Percentiles rank a stretch among this genome's conserved stretches.
Conservation (phyloP, 2,888 invertebrate species). For the Athalia circularis region DNA sequence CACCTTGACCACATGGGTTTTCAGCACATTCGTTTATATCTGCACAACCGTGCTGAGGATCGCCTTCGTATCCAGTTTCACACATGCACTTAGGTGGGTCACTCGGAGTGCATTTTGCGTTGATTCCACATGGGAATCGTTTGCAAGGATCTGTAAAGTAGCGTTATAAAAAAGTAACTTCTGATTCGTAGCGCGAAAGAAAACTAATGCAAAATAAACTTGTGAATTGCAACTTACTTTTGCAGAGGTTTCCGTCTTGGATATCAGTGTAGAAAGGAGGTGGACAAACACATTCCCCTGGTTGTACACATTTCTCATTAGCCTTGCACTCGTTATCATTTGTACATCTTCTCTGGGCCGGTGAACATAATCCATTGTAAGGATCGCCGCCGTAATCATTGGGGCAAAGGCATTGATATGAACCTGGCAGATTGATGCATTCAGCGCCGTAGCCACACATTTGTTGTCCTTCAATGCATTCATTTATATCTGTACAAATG, state of each 20-base stretch:
- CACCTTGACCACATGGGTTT: conserved; percentile 91
- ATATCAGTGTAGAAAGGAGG: conserved; percentile 93
- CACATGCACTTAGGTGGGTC: conserved; percentile 94
- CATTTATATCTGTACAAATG: conserved; percentile 81
- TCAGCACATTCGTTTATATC: conserved; percentile 92
- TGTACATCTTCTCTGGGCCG: conserved; percentile 88
- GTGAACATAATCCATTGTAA: conserved; percentile 87
- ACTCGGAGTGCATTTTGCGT: conserved; percentile 91
- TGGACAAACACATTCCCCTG: conserved; percentile 93
- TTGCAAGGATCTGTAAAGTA: conserved; percentile 83
- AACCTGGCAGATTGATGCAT: conserved; percentile 87
- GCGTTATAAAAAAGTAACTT: background rate
- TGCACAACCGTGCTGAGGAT: conserved; percentile 88
- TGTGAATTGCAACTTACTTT: conserved; percentile 76
- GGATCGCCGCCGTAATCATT: conserved; percentile 88
- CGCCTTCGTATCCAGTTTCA: conserved; percentile 89
- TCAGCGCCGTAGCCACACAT: conserved; percentile 92
- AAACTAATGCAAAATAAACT: too few species aligned
- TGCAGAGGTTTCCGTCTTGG: conserved; percentile 89
- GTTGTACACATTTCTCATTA: conserved; percentile 94
- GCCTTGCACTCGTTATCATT: conserved; percentile 88
- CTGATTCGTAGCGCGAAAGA: background rate
- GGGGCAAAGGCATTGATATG: conserved; percentile 88
- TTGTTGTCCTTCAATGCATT: conserved; percentile 85
- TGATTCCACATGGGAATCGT: conserved; percentile 91